phyloP scores from a whole-genome alignment of 2,888 invertebrate species.

The Dryadula phaetusa region DNA sequence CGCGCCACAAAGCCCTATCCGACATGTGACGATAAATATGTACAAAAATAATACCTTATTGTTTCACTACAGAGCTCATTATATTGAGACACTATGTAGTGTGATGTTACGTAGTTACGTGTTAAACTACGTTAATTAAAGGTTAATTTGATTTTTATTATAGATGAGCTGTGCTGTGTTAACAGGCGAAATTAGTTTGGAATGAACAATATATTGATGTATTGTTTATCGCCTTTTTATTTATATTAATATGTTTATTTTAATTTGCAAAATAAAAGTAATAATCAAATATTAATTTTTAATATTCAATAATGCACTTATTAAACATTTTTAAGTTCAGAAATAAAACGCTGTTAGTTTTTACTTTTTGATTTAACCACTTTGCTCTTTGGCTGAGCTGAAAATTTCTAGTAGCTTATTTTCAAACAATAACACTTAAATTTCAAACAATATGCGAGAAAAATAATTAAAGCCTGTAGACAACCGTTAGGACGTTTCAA shows the following conservation, averaged over 20 bases:
- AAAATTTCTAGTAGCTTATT: constrained; percentile 20
- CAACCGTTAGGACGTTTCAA: constrained; percentile 58
- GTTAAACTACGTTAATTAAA: background rate
- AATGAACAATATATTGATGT: background rate
- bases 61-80: constrained; percentile 26
- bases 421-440: constrained; percentile 31
- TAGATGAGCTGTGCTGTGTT: background rate
- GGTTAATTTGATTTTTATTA: constrained; percentile 16
- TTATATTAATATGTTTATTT: no score
- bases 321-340: background rate
- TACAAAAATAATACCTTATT: constrained; percentile 32
- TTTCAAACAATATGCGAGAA: constrained; percentile 39
- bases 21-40: constrained; percentile 46
- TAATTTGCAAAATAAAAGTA: background rate
- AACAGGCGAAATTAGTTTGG: background rate
- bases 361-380: constrained; percentile 22
- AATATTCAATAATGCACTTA: background rate
- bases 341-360: background rate
- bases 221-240: background rate
- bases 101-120: constrained; percentile 16
- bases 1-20: constrained; percentile 67
- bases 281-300: background rate
- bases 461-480: constrained; percentile 43
- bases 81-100: constrained; percentile 13
- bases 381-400: constrained; percentile 8